Evolutionary conservation across 2,797 vertebrate species (phyloP).

Genomic region (Vireo griseus): DNA sequence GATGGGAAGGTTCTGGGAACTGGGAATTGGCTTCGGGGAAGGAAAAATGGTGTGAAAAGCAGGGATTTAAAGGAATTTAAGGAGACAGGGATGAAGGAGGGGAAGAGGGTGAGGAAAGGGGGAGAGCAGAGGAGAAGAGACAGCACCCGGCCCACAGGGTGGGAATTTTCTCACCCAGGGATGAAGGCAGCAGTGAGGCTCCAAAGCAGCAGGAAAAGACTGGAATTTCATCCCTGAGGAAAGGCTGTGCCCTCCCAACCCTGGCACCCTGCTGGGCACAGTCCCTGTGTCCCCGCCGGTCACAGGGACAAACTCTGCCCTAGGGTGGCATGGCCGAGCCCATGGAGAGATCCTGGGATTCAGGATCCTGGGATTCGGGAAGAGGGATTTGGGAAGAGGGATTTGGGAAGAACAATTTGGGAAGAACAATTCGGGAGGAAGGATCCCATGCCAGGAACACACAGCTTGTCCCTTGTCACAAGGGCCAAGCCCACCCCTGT

Average conservation of each 20-base stretch:
- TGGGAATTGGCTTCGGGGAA: background rate
- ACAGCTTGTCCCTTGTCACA: background rate
- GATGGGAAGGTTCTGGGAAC: background rate
- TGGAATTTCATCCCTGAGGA: background rate
- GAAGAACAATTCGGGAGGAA: no score
- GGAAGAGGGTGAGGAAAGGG: background rate
- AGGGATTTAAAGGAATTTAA: background rate
- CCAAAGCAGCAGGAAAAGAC: background rate
- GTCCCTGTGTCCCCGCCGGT: background rate
- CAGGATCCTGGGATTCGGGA: background rate
- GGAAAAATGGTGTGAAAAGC: background rate
- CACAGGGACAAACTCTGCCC: background rate
- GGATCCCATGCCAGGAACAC: rapidly evolving
- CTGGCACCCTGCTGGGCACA: background rate
- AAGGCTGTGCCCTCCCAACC: background rate
- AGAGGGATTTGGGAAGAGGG: background rate
- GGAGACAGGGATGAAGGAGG: background rate
- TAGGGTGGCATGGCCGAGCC: background rate
- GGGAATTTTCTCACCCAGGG: background rate
- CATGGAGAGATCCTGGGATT: background rate
- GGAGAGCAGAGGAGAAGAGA: background rate
- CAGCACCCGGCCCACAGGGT: background rate
- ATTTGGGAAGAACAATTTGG: background rate
- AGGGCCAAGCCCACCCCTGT: background rate
- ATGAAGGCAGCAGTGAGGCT: background rate